phyloP scores from a whole-genome alignment of 2,113 vertebrate genomes.

The Ardeotis arabs region DNA sequence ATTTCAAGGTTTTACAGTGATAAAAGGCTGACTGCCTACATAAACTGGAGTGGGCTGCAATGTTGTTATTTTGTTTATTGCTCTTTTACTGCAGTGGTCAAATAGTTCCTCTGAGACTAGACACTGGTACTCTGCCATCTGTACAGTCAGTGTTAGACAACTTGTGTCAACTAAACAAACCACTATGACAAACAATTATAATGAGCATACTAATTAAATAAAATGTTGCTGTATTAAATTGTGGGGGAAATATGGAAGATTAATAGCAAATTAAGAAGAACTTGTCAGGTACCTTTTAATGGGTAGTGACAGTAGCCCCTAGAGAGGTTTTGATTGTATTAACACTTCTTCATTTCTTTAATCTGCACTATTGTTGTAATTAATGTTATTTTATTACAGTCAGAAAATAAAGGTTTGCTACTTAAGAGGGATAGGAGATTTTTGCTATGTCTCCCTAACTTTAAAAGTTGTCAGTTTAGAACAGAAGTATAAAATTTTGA shows the following conservation, averaged over 20 bases:
- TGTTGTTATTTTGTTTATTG: constrained; percentile 90
- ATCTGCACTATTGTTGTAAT: background rate
- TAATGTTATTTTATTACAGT: background rate
- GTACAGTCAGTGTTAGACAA: constrained; percentile 75
- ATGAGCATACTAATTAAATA: constrained; percentile 78
- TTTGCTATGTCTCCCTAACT: background rate
- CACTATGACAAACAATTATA: constrained; percentile 75
- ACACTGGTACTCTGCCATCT: constrained; percentile 77
- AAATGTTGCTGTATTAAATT: constrained; percentile 59
- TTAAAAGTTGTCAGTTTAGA: background rate
- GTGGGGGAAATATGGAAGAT: constrained; percentile 53
- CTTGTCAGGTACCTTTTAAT: constrained; percentile 57
- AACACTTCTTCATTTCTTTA: constrained; percentile 1
- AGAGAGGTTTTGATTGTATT: constrained; percentile 49
- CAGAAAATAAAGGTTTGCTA: background rate
- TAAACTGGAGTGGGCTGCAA: constrained; percentile 84
- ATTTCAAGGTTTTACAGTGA: constrained; percentile 86
- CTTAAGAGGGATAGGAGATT: background rate
- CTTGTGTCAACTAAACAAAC: constrained; percentile 73
- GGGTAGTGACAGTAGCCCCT: constrained; percentile 21
- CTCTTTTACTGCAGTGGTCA: constrained; percentile 87
- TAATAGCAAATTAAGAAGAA: constrained; percentile 69
- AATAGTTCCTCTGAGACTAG: constrained; percentile 84
- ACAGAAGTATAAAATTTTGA: background rate
- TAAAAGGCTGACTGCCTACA: constrained; percentile 88